Evolutionary conservation across 2,113 vertebrate genomes (phyloP).

Genomic region (Mesembrinibis cayennensis): DNA sequence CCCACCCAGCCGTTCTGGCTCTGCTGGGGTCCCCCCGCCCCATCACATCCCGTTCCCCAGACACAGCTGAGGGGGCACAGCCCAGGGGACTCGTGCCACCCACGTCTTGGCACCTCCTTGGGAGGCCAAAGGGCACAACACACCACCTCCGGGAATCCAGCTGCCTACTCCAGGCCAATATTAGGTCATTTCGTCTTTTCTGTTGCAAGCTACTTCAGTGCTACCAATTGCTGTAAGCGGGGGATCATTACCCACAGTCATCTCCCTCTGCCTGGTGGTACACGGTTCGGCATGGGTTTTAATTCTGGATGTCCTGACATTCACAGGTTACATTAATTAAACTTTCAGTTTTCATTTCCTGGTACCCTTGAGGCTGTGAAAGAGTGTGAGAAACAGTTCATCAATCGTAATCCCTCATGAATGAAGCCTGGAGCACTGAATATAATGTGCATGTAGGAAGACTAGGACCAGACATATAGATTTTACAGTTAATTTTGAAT

Average conservation of each 20-base stretch:
- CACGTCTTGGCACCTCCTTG: background rate
- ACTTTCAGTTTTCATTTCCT: background rate
- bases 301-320: background rate
- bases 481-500: background rate
- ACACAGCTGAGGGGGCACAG: background rate
- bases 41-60: accelerated
- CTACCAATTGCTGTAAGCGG: background rate
- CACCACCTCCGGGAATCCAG: background rate
- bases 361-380: background rate
- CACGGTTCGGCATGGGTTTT: background rate
- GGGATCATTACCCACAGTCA: background rate
- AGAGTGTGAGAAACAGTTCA: background rate
- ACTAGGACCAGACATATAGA: background rate
- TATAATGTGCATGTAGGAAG: accelerated
- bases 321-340: background rate
- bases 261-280: background rate
- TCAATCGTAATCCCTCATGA: background rate
- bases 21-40: background rate
- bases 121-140: background rate
- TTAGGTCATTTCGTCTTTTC: background rate
- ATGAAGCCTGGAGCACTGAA: accelerated
- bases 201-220: background rate
- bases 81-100: background rate
- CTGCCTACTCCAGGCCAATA: background rate
- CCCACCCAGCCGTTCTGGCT: accelerated